Conservation (phyloP, 2,797 vertebrate genomes). For the Taeniopygia guttata region DNA sequence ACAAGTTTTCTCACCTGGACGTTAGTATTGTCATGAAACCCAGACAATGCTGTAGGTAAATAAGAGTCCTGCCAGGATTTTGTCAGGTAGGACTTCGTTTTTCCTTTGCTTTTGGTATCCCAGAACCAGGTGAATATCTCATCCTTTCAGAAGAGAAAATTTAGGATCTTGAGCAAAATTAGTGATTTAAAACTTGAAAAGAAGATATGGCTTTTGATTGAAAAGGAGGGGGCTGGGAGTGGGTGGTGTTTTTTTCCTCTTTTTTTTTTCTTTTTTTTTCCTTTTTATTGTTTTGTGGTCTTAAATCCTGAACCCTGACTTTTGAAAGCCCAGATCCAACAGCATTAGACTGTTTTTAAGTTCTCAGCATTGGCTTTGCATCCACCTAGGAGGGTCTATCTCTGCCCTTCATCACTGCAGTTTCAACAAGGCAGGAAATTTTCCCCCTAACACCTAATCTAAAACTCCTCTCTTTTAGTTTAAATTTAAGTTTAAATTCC, state of each 20-base stretch:
- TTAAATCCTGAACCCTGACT: not conserved
- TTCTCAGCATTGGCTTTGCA: not conserved
- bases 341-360: not conserved
- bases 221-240: not conserved
- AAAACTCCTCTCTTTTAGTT: too few species aligned
- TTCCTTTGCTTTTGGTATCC: not conserved
- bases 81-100: not conserved
- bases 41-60: not conserved
- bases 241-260: fast-evolving
- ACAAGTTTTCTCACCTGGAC: not conserved
- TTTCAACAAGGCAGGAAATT: slow-evolving; percentile 18
- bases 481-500: too few species aligned
- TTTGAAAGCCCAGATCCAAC: not conserved
- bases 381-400: not conserved
- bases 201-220: not conserved
- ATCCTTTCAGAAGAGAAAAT: not conserved
- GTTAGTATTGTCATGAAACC: not conserved
- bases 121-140: not conserved
- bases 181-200: not conserved
- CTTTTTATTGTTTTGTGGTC: not conserved
- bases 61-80: not conserved
- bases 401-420: not conserved
- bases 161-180: not conserved
- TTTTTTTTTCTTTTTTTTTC: not conserved
- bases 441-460: too few species aligned